Percentiles rank a stretch among this genome's conserved stretches.
phyloP scores from a whole-genome alignment of 2,113 vertebrate species.

The Clarias macrocephalus region DNA sequence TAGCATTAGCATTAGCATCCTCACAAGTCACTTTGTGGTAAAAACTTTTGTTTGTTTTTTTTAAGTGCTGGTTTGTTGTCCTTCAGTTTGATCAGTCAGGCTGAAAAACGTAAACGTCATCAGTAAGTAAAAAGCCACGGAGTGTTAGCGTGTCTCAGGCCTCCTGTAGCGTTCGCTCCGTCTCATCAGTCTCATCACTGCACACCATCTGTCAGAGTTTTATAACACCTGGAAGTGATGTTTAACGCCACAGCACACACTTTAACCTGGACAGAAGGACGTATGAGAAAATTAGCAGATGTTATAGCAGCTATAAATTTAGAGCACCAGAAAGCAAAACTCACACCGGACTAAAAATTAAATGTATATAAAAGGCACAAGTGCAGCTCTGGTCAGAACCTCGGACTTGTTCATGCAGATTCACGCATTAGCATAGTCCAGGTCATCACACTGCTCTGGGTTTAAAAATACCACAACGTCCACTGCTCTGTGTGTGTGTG shows the following conservation, averaged over 20 bases:
- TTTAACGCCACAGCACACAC: background rate
- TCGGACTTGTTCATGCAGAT: background rate
- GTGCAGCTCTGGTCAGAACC: background rate
- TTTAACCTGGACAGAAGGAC: too few species aligned
- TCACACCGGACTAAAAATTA: background rate
- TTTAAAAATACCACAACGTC: slow-evolving; percentile 2
- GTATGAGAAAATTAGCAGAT: background rate
- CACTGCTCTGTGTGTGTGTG: slow-evolving; percentile 3
- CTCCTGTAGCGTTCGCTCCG: background rate
- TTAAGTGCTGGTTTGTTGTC: background rate
- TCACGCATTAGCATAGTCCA: slow-evolving; percentile 20
- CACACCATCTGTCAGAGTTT: background rate
- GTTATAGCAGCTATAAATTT: background rate
- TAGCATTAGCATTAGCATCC: slow-evolving; percentile 45
- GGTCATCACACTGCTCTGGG: slow-evolving; percentile 12
- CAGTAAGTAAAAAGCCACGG: background rate
- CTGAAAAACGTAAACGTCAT: background rate
- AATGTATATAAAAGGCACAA: background rate
- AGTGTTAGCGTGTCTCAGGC: background rate
- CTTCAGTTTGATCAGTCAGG: background rate
- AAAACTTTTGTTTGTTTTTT: too few species aligned
- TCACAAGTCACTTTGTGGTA: background rate
- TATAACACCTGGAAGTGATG: background rate
- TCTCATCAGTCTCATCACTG: background rate
- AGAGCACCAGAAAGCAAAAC: background rate